Conservation (phyloP, 2,113 vertebrate genomes). For the Nycticorax nycticorax region DNA sequence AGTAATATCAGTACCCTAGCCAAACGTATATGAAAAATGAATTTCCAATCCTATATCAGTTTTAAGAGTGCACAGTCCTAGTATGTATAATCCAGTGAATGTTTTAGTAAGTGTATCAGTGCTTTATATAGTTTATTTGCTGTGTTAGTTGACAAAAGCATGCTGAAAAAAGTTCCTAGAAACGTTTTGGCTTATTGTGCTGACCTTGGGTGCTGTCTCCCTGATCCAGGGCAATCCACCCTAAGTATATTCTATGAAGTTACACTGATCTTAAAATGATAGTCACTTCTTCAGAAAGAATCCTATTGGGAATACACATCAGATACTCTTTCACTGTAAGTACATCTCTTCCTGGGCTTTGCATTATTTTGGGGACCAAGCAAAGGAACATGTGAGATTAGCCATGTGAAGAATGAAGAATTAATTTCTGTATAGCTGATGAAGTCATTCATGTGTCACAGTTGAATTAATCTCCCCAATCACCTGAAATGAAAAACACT, state of each 20-base stretch:
- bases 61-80: background rate
- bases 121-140: background rate
- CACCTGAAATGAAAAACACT: conserved; percentile 56
- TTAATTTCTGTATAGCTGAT: conserved; percentile 44
- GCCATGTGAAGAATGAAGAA: conserved; percentile 34
- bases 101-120: background rate
- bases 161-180: background rate
- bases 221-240: background rate
- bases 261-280: background rate
- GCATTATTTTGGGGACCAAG: background rate
- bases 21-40: background rate
- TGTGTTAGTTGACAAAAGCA: background rate
- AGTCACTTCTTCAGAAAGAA: background rate
- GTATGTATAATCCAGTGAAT: background rate
- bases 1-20: background rate
- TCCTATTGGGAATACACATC: background rate
- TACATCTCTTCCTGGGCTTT: background rate
- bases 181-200: background rate
- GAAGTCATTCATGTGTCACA: conserved; percentile 37
- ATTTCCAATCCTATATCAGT: background rate
- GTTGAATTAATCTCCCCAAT: conserved; percentile 42
- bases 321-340: background rate
- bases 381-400: background rate
- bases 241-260: background rate
- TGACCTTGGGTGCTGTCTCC: background rate